These are phyloP conservation scores for Vidua chalybeata DNA, from an alignment of 2,113 vertebrate species.

Conservation along the genomic window DNA sequence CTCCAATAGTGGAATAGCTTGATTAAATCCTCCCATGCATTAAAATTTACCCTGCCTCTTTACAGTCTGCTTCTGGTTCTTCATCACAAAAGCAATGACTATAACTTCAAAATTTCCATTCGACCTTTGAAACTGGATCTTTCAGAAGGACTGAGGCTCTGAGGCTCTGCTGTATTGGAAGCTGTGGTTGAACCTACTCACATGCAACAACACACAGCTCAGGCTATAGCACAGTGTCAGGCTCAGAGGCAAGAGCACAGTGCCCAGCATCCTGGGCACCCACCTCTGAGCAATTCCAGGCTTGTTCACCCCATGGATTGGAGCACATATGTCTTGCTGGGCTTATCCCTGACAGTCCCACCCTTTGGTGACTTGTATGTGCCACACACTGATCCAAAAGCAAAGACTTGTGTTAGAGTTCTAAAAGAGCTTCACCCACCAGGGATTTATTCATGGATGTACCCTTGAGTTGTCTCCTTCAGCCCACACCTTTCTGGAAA, in stretches of 20 bases:
- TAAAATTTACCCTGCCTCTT: background rate
- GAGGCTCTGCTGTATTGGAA: background rate
- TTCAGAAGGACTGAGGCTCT: background rate
- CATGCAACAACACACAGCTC: background rate
- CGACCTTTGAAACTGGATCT: background rate
- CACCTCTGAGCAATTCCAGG: background rate
- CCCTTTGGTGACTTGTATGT: background rate
- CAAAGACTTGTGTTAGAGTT: background rate
- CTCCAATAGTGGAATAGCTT: background rate
- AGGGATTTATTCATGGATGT: background rate
- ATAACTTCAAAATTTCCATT: background rate
- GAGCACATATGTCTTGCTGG: background rate
- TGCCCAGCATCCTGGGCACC: background rate
- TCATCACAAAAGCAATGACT: background rate
- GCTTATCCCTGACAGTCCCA: background rate
- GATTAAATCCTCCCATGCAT: background rate
- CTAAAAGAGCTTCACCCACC: background rate
- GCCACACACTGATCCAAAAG: background rate
- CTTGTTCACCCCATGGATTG: background rate
- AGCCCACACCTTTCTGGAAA: background rate
- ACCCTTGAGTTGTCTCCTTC: background rate
- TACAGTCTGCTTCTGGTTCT: background rate
- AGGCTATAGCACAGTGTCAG: background rate
- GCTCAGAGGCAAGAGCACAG: background rate
- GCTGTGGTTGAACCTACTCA: background rate